phyloP scores from a whole-genome alignment of 1,140 invertebrate genomes.

The Xylocopa sonorina region DNA sequence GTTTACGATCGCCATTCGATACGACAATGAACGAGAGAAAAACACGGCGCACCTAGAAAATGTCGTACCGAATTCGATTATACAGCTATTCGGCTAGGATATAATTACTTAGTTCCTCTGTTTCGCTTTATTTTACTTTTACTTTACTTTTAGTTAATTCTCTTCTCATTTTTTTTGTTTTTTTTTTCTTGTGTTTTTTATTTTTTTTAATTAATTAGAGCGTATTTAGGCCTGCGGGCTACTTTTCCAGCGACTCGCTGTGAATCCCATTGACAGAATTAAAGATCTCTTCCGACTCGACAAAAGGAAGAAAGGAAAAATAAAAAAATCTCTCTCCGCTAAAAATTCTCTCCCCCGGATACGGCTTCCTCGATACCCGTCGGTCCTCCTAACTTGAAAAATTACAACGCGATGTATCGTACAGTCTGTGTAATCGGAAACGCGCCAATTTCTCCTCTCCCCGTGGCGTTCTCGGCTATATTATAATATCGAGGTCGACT shows the following conservation, averaged over 20 bases:
- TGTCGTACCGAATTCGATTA: slow-evolving; percentile 43
- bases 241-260: slow-evolving; percentile 74
- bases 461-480: no score
- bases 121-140: no score
- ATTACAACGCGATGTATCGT: neutral
- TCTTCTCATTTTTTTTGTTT: slow-evolving; percentile 2
- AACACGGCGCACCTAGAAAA: neutral
- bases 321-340: slow-evolving; percentile 18
- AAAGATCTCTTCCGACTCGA: slow-evolving; percentile 37
- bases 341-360: slow-evolving; percentile 18
- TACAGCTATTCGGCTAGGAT: slow-evolving; percentile 43
- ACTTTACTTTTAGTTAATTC: no score
- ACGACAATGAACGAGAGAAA: slow-evolving; percentile 21
- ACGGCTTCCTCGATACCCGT: neutral
- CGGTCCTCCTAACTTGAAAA: slow-evolving; percentile 17
- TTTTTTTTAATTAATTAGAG: slow-evolving; percentile 69
- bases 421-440: no score
- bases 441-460: neutral
- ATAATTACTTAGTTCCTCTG: slow-evolving; percentile 50
- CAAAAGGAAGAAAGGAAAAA: slow-evolving; percentile 30
- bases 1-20: slow-evolving; percentile 31
- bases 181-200: neutral
- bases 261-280: slow-evolving; percentile 69
- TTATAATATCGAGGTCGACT: neutral
- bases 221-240: slow-evolving; percentile 79